Evolutionary conservation across 2,888 invertebrate genomes (phyloP).

Genomic region (Morpho deidamia): DNA sequence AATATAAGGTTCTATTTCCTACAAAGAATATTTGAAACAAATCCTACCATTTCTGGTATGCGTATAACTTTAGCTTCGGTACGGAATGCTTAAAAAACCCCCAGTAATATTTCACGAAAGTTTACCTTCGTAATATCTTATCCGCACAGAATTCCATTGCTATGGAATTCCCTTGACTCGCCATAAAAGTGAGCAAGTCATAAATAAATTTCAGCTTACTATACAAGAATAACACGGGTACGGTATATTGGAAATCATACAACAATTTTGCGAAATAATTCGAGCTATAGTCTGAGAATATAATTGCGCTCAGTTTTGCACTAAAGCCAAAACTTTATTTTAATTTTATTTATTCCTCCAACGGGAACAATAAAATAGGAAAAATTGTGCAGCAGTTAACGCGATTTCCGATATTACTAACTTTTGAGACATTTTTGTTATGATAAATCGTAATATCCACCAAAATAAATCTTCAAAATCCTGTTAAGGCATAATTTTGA

Average conservation of each 20-base stretch:
- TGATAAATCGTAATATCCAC: no score
- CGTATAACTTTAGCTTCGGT: no score
- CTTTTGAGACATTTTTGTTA: no score
- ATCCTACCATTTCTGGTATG: no score
- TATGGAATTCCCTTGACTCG: constrained; percentile 16
- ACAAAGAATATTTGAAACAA: no score
- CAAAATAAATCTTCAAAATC: no score
- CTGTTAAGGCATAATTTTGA: no score
- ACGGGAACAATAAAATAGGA: background rate
- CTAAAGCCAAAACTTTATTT: background rate
- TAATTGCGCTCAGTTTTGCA: constrained; percentile 4
- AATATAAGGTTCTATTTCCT: no score
- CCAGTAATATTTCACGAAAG: background rate
- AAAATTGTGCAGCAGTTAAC: background rate
- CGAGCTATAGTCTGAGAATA: constrained; percentile 12
- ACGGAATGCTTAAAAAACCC: no score
- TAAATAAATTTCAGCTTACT: constrained; percentile 30
- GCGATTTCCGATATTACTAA: no score
- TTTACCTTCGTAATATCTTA: background rate
- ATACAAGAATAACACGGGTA: constrained; percentile 17
- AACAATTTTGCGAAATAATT: constrained; percentile 20
- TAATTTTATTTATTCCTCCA: constrained; percentile 2
- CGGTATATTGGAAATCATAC: constrained; percentile 22
- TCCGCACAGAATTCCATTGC: background rate
- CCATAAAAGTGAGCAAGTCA: constrained; percentile 20